phyloP scores from a whole-genome alignment of 2,888 invertebrate genomes.

The Gnatocerus cornutus region DNA sequence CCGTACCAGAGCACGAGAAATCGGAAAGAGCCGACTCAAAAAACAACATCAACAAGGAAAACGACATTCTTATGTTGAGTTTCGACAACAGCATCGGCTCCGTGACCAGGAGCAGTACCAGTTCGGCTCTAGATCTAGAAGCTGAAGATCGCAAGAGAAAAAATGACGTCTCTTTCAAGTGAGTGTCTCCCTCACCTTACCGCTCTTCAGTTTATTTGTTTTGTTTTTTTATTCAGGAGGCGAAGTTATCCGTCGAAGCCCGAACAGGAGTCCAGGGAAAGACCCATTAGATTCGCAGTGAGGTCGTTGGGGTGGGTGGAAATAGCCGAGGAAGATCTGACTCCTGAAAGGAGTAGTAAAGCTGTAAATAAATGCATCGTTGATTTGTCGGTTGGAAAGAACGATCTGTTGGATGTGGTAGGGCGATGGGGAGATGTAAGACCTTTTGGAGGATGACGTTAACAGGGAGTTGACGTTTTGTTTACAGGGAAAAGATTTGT shows the following conservation, averaged over 20 bases:
- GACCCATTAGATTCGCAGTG: slow-evolving; percentile 92
- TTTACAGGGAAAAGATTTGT: slow-evolving; percentile 91
- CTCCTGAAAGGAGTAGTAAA: slow-evolving; percentile 94
- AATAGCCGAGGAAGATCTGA: slow-evolving; percentile 95
- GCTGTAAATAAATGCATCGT: slow-evolving; percentile 98
- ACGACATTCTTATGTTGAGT: slow-evolving; percentile 71
- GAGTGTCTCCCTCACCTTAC: slow-evolving; percentile 65
- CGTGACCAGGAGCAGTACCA: slow-evolving; percentile 87
- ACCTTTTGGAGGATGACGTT: slow-evolving; percentile 55
- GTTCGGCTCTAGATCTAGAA: slow-evolving; percentile 83
- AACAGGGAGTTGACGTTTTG: slow-evolving; percentile 4
- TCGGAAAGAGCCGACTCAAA: slow-evolving; percentile 70
- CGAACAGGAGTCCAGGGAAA: slow-evolving; percentile 81
- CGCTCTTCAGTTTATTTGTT: no score
- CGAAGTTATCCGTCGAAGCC: slow-evolving; percentile 87
- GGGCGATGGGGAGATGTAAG: slow-evolving; percentile 97
- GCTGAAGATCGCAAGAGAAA: slow-evolving; percentile 80
- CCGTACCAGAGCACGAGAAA: slow-evolving; percentile 69
- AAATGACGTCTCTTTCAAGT: slow-evolving; percentile 87
- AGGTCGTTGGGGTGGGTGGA: slow-evolving; percentile 97
- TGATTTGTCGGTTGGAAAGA: slow-evolving; percentile 91
- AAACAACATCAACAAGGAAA: slow-evolving; percentile 68
- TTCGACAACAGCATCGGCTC: slow-evolving; percentile 77
- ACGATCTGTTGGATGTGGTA: slow-evolving; percentile 89
- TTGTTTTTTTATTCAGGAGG: slow-evolving; percentile 75